Evolutionary conservation across 2,888 invertebrate genomes (phyloP).

Genomic region (Xanthostigma xanthostigma): DNA sequence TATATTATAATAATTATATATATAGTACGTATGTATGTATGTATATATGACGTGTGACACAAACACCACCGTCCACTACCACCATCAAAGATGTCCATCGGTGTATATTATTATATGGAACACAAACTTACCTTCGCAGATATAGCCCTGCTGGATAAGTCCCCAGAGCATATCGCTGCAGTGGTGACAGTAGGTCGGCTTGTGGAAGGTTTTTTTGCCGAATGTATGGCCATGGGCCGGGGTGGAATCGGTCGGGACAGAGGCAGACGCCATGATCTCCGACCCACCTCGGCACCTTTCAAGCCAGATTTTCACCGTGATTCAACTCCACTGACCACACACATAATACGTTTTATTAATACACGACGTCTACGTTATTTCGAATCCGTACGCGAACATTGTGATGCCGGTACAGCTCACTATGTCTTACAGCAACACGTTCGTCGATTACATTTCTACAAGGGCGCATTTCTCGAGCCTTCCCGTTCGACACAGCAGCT

Average conservation of each 20-base stretch:
- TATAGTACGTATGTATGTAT: too few species aligned
- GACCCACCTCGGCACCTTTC: slow-evolving; percentile 40
- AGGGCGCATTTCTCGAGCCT: slow-evolving; percentile 27
- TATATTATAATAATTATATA: too few species aligned
- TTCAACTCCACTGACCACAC: slow-evolving; percentile 31
- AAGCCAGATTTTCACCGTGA: slow-evolving; percentile 47
- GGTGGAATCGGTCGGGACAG: slow-evolving; percentile 31
- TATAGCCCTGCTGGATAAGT: slow-evolving; percentile 97
- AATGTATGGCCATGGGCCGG: slow-evolving; percentile 86
- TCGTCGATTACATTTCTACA: slow-evolving; percentile 14
- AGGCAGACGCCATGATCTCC: slow-evolving; percentile 41
- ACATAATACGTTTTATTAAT: slow-evolving; percentile 29
- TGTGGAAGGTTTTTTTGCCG: slow-evolving; percentile 99
- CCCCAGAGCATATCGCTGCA: slow-evolving; percentile 99
- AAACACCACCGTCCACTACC: too few species aligned
- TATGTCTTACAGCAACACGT: slow-evolving; percentile 25
- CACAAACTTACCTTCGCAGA: slow-evolving; percentile 84
- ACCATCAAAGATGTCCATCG: too few species aligned
- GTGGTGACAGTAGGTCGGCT: slow-evolving; percentile 99
- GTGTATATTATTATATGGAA: too few species aligned
- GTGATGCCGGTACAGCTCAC: slow-evolving; percentile 30
- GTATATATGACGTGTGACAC: too few species aligned
- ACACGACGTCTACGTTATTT: slow-evolving; percentile 34
- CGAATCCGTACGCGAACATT: slow-evolving; percentile 42
- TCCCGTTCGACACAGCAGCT: slow-evolving; percentile 21